Evolutionary conservation across 2,888 invertebrate species (phyloP), one percentile per base, ranked within the genome.

Genomic region (Cyrtodaria siliqua): DNA sequence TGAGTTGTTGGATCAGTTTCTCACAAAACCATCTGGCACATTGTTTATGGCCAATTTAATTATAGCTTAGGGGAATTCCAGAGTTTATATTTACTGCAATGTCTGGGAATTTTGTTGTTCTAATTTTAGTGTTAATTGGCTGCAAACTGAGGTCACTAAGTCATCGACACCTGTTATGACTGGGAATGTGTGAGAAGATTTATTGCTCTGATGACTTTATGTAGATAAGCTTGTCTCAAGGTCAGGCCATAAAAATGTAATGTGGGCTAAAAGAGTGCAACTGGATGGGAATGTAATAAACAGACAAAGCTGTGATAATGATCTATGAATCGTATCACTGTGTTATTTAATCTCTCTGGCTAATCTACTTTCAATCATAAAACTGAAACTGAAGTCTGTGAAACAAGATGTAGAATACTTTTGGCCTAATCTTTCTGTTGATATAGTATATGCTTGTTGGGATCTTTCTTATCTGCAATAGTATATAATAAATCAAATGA

Each of bases 51-150:
- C 53, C 70, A 74, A 52, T 64, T 64, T 52, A 69, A 61, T 63
- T 55, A 64, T 78, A 72, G 60, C 69, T 42, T 16, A 16, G 50
- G 55, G 78, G 69, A 59, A 73, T 63, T 56, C 44, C 78, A 33
- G 20, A 24, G n/a, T n/a, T 33, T 59, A 61, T 44, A 57, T 68
- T 59, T 49, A 56, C 59, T 26, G 60, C 38, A 29, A 60, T 47
- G 47, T 49, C 40, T 26, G 47, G 71, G 66, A 72, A 77, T 66
- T 67, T 68, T 67, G 68, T 56, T 62, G 62, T 20, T 62, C 79
- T 75, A 75, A 75, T 71, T 75, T 68, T 75, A 79, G 66, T 66
- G 49, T 52, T 70, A 79, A 70, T 79, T 64, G 69, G 56, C 62
- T 29, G 57, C 29, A 24, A 66, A 47, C 38, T 71, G 49, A 70